phyloP scores from a whole-genome alignment of 1,140 invertebrate species.

The Drosophila yakuba region DNA sequence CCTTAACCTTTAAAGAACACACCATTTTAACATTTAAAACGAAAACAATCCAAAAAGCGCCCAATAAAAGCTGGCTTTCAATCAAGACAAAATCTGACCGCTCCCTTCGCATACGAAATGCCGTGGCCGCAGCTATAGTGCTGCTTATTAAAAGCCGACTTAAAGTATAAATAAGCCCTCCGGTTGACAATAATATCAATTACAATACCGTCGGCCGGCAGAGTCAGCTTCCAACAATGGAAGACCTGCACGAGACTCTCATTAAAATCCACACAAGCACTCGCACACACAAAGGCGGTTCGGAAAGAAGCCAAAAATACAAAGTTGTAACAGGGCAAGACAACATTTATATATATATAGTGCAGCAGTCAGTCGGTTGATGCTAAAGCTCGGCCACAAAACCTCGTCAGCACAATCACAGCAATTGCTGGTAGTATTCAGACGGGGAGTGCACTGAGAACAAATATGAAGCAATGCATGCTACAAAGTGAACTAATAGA shows the following conservation, averaged over 20 bases:
- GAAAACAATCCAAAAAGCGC: slow-evolving; percentile 11
- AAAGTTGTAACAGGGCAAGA: slow-evolving; percentile 54
- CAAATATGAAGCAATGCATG: not conserved
- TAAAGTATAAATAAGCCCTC: slow-evolving; percentile 68
- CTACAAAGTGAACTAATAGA: no score
- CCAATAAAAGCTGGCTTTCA: slow-evolving; percentile 33
- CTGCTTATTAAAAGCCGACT: slow-evolving; percentile 61
- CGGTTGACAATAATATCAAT: slow-evolving; percentile 79
- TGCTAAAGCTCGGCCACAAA: slow-evolving; percentile 37
- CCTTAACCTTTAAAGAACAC: not conserved
- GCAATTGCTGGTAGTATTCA: slow-evolving; percentile 57
- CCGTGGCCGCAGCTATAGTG: slow-evolving; percentile 24
- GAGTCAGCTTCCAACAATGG: slow-evolving; percentile 55
- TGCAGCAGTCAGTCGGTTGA: slow-evolving; percentile 43
- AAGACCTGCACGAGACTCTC: slow-evolving; percentile 75
- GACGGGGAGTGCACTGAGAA: slow-evolving; percentile 18
- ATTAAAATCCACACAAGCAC: slow-evolving; percentile 66
- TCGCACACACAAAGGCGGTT: slow-evolving; percentile 16
- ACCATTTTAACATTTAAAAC: not conserved
- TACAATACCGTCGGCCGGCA: slow-evolving; percentile 59
- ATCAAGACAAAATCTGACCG: slow-evolving; percentile 41
- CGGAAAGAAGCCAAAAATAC: slow-evolving; percentile 67
- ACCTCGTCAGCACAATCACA: slow-evolving; percentile 55
- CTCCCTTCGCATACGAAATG: slow-evolving; percentile 56
- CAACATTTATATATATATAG: slow-evolving; percentile 59